A percentile compares a stretch with the other conserved stretches of the same genome.
Evolutionary conservation across 1,140 invertebrate species (phyloP).

Genomic region (Anastatus disparis): DNA sequence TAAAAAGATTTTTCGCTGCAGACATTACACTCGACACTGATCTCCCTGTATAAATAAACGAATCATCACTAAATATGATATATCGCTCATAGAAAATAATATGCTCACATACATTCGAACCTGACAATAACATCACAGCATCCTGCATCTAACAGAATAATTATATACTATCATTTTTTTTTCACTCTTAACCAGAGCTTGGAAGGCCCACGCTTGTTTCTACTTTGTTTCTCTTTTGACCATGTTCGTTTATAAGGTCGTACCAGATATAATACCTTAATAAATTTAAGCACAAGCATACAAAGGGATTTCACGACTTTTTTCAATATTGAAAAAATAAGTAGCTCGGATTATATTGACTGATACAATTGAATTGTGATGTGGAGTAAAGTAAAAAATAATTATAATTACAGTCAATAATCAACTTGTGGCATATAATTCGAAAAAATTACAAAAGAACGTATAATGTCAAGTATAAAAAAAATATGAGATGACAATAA

Average conservation of each 20-base stretch:
- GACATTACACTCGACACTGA: slow-evolving; percentile 35
- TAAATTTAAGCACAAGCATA: slow-evolving; percentile 24
- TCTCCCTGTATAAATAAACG: slow-evolving; percentile 36
- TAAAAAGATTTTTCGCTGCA: background rate
- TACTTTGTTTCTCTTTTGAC: background rate
- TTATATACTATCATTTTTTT: slow-evolving; percentile 32
- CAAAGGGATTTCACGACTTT: slow-evolving; percentile 22
- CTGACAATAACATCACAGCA: slow-evolving; percentile 44
- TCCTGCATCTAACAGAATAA: slow-evolving; percentile 43
- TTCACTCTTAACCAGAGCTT: slow-evolving; percentile 37
- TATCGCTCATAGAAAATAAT: slow-evolving; percentile 40
- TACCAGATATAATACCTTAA: slow-evolving; percentile 19
- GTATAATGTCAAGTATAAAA: slow-evolving; percentile 25
- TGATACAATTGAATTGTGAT: slow-evolving; percentile 3
- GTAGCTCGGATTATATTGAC: slow-evolving; percentile 10
- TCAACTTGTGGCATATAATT: slow-evolving; percentile 7
- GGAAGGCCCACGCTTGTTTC: slow-evolving; percentile 27
- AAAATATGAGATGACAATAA: slow-evolving; percentile 31
- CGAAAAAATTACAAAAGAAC: slow-evolving; percentile 25
- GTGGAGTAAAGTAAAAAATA: background rate
- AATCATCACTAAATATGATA: slow-evolving; percentile 31
- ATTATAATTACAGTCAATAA: background rate
- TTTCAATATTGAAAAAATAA: background rate
- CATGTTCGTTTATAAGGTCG: background rate
- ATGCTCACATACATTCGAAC: slow-evolving; percentile 33